phyloP scores from a whole-genome alignment of 2,113 vertebrate species.

The Cettia cetti region DNA sequence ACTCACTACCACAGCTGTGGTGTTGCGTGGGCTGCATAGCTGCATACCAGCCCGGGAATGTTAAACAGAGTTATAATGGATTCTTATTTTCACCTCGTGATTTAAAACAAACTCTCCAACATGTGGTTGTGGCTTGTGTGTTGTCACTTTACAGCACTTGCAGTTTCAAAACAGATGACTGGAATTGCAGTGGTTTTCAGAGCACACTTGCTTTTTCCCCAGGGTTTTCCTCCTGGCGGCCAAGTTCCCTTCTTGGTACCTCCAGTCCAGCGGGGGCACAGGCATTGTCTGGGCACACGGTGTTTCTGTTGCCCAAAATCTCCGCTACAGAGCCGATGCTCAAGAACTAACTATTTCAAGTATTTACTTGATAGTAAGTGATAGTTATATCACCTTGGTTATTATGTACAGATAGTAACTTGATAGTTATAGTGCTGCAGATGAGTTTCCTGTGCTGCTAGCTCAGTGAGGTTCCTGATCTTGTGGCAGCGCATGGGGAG shows the following conservation, averaged over 20 bases:
- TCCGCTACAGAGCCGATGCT: background rate
- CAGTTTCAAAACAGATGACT: slow-evolving; percentile 36
- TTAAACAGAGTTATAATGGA: background rate
- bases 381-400: too few relatives aligned
- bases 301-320: background rate
- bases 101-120: slow-evolving; percentile 52
- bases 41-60: background rate
- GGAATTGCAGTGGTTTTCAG: background rate
- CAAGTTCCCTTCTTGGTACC: background rate
- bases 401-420: too few relatives aligned
- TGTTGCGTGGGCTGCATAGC: background rate
- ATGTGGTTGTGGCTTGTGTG: slow-evolving; percentile 30
- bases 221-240: background rate
- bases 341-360: background rate
- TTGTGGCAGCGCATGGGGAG: fast-evolving
- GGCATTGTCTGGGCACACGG: fast-evolving
- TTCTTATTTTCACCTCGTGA: slow-evolving; percentile 43
- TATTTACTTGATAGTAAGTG: background rate
- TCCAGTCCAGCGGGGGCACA: background rate
- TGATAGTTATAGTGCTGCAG: background rate
- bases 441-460: background rate
- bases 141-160: slow-evolving; percentile 48
- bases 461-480: fast-evolving
- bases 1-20: background rate
- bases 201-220: background rate